A percentile compares a stretch with the other conserved stretches of the same genome.
Conservation (phyloP, 2,888 invertebrate species). For the Agrotis ipsilon region DNA sequence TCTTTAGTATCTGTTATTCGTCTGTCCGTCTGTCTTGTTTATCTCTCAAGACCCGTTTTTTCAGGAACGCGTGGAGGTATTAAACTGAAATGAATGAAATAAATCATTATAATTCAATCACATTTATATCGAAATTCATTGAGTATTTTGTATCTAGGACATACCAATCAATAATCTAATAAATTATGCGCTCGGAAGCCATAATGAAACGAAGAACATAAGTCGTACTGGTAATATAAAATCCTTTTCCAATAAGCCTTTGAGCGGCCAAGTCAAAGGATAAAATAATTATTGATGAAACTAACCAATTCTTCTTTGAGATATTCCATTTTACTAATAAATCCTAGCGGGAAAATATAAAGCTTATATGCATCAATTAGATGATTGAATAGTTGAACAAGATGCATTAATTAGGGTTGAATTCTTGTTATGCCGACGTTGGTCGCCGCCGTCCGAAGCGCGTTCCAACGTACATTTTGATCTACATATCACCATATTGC, state of each 20-base stretch:
- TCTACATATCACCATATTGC: no score
- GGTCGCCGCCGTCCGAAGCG: no score
- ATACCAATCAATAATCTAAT: background rate
- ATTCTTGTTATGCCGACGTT: no score
- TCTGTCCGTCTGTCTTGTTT: no score
- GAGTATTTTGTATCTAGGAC: background rate
- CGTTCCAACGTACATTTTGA: no score
- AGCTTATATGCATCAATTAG: background rate
- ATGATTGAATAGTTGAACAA: conserved; percentile 9
- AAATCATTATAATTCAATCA: no score
- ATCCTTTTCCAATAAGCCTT: background rate
- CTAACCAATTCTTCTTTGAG: background rate
- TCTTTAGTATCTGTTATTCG: no score
- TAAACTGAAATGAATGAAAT: no score
- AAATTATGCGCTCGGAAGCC: conserved; percentile 9
- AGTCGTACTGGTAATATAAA: background rate
- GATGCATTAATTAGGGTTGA: conserved; percentile 9
- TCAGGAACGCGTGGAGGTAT: no score
- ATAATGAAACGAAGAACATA: background rate
- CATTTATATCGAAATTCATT: background rate
- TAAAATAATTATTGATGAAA: background rate
- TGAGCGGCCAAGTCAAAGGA: background rate
- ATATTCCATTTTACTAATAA: background rate
- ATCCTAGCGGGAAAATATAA: background rate
- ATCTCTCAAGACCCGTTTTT: no score